These are phyloP conservation scores for Odontocolon sp. DNA, from an alignment of 2,888 invertebrate species.

Conservation along the genomic window DNA sequence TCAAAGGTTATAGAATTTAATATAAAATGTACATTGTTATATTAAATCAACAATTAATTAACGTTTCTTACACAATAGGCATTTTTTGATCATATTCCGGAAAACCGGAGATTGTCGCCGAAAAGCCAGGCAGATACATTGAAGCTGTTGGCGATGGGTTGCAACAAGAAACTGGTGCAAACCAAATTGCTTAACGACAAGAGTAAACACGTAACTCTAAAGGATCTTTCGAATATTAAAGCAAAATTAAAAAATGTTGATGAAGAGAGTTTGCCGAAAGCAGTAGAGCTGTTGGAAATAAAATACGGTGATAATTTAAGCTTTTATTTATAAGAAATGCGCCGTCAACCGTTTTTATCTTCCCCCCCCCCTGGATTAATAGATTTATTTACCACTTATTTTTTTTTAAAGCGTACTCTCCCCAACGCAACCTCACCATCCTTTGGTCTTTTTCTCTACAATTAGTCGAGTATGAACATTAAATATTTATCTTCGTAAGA, in stretches of 20 bases:
- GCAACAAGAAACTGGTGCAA: slow-evolving; percentile 4
- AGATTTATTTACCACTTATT: too few relatives aligned
- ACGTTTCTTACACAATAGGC: neutral
- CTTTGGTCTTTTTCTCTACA: too few relatives aligned
- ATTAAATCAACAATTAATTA: neutral
- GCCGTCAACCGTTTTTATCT: too few relatives aligned
- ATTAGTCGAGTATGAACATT: too few relatives aligned
- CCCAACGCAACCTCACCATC: too few relatives aligned
- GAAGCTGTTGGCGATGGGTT: neutral
- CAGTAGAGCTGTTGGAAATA: neutral
- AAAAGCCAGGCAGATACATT: neutral
- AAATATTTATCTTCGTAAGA: too few relatives aligned
- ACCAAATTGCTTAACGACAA: neutral
- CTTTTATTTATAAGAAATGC: too few relatives aligned
- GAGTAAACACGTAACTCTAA: neutral
- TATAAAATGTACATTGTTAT: neutral
- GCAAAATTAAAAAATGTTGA: neutral
- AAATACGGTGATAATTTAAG: neutral
- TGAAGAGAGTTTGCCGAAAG: neutral
- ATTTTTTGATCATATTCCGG: neutral
- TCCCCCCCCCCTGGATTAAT: too few relatives aligned
- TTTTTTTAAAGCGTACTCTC: too few relatives aligned
- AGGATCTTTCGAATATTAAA: neutral
- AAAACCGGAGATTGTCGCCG: neutral
- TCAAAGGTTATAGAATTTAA: slow-evolving; percentile 6